phyloP scores from a whole-genome alignment of 2,113 vertebrate genomes.

The Electrona antarctica region DNA sequence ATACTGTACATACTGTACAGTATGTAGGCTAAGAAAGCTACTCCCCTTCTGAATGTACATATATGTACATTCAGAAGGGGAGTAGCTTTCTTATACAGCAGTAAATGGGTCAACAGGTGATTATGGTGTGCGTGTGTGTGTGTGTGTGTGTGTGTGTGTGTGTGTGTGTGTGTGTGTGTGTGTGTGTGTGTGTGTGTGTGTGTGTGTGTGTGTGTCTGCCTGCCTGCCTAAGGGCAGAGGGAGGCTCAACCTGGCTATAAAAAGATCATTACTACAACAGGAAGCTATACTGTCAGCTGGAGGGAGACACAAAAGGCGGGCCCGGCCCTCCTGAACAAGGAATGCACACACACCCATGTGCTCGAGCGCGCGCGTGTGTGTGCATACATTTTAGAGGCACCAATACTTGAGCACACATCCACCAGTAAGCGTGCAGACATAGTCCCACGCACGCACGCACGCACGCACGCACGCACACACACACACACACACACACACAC shows the following conservation, averaged over 20 bases:
- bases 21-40: not conserved
- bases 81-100: not conserved
- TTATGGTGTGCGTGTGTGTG: conserved; percentile 13
- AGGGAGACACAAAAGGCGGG: conserved; percentile 36
- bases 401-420: not conserved
- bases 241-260: conserved; percentile 49
- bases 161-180: not conserved
- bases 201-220: not conserved
- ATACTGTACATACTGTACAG: not conserved
- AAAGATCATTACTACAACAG: conserved; percentile 63
- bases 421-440: not conserved
- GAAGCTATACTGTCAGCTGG: conserved; percentile 58
- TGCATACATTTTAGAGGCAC: not conserved
- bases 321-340: conserved; percentile 11
- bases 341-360: conserved; percentile 46
- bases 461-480: conserved; percentile 5
- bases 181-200: not conserved
- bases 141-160: not conserved
- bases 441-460: not conserved
- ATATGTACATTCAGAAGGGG: too few species aligned
- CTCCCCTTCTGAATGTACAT: too few species aligned
- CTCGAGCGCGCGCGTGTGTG: not conserved
- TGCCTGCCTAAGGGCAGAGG: conserved; percentile 34
- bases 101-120: conserved; percentile 30
- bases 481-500: conserved; percentile 9